Percentiles rank a stretch among this genome's conserved stretches.
Conservation (phyloP, 2,797 vertebrate genomes). For the Cirrhinus mrigala region DNA sequence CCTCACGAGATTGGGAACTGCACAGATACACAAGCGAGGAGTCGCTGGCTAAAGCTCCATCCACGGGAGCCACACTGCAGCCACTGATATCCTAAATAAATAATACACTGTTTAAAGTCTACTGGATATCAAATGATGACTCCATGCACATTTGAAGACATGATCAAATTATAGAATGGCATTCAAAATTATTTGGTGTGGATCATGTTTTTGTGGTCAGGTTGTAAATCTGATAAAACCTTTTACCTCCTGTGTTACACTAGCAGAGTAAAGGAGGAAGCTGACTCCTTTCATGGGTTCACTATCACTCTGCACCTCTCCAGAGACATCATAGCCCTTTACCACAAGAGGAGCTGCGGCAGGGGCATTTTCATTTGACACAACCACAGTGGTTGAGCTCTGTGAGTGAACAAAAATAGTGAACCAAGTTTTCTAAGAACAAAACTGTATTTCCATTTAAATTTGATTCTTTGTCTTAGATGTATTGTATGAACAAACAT, state of each 20-base stretch:
- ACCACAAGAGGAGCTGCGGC: slow-evolving; percentile 87
- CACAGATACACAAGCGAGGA: slow-evolving; percentile 86
- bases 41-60: slow-evolving; percentile 85
- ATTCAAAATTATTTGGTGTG: background rate
- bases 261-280: slow-evolving; percentile 93
- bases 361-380: slow-evolving; percentile 89
- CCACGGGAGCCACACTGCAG: slow-evolving; percentile 86
- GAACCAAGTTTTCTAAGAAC: background rate
- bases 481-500: background rate
- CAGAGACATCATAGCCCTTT: slow-evolving; percentile 93
- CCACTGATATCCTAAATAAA: slow-evolving; percentile 85
- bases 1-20: slow-evolving; percentile 88
- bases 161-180: background rate
- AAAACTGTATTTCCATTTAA: background rate
- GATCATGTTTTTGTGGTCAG: background rate
- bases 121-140: background rate
- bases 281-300: slow-evolving; percentile 98
- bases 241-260: slow-evolving; percentile 86
- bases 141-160: background rate
- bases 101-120: background rate
- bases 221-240: background rate
- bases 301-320: slow-evolving; percentile 94
- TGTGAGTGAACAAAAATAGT: slow-evolving; percentile 63
- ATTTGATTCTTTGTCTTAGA: background rate
- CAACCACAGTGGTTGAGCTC: slow-evolving; percentile 86